phyloP scores from a whole-genome alignment of 2,797 vertebrate species.

The Myotis vivesi region DNA sequence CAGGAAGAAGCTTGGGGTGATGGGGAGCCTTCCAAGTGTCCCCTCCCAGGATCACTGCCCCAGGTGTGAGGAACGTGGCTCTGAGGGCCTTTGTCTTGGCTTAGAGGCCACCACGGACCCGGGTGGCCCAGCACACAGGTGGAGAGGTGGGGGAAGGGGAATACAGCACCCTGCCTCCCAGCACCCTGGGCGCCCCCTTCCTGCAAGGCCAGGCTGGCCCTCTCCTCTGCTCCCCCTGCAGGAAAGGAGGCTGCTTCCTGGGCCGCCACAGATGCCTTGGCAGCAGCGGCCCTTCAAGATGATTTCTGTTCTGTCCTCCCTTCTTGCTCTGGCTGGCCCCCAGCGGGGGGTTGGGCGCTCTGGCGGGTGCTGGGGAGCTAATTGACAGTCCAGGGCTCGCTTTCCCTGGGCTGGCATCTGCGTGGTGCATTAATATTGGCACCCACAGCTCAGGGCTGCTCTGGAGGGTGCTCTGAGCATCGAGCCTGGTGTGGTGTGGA shows the following conservation, averaged over 20 bases:
- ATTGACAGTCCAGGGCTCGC: conserved; percentile 57
- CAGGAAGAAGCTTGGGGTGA: not conserved
- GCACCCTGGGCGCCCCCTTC: not conserved
- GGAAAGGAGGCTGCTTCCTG: not conserved
- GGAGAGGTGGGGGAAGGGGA: not conserved
- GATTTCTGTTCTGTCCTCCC: conserved; percentile 38
- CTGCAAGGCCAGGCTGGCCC: not conserved
- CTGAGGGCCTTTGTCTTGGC: not conserved
- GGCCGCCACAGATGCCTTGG: conserved; percentile 24
- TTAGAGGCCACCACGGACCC: not conserved
- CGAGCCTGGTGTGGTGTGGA: not conserved
- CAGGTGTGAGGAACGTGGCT: not conserved
- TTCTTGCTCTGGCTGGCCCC: conserved; percentile 40
- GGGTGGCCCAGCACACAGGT: not conserved
- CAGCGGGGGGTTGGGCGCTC: not conserved
- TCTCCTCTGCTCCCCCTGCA: no score
- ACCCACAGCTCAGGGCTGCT: conserved; percentile 44
- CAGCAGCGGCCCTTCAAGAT: conserved; percentile 48
- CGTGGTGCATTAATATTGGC: conserved; percentile 53
- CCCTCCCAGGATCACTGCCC: not conserved
- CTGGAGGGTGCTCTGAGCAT: conserved; percentile 11
- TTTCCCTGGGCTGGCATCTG: conserved; percentile 63
- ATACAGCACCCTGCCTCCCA: not conserved
- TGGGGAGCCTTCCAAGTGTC: rapidly evolving
- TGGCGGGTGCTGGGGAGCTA: conserved; percentile 35